Conservation (phyloP, 2,113 vertebrate species). For the Eurypyga helias region DNA sequence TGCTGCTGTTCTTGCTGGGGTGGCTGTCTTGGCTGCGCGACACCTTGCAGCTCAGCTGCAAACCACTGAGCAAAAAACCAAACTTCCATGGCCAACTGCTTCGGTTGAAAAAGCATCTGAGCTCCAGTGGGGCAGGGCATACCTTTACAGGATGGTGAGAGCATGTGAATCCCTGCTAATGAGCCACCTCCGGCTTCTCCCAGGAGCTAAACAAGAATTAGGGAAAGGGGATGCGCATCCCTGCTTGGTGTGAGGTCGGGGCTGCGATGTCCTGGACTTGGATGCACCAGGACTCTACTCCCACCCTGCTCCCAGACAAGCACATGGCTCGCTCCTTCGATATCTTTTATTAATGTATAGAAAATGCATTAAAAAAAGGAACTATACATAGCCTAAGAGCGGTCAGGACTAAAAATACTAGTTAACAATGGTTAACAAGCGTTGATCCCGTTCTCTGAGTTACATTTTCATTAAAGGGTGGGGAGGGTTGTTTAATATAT, state of each 20-base stretch:
- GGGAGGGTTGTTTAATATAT: conserved; percentile 53
- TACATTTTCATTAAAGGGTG: conserved; percentile 55
- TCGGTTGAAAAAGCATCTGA: neutral
- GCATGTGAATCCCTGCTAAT: rapidly evolving
- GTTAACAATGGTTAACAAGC: conserved; percentile 90
- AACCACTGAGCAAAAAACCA: rapidly evolving
- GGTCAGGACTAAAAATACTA: conserved; percentile 91
- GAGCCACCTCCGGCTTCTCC: neutral
- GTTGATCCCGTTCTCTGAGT: conserved; percentile 80
- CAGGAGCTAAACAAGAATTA: neutral
- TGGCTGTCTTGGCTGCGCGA: neutral
- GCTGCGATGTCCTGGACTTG: neutral
- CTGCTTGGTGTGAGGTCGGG: rapidly evolving
- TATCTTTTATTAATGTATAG: conserved; percentile 99
- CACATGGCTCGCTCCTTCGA: conserved; percentile 67
- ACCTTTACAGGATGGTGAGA: neutral
- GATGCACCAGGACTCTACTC: rapidly evolving
- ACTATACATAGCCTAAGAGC: conserved; percentile 92
- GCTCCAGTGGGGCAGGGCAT: neutral
- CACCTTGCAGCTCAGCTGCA: neutral
- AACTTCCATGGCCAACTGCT: neutral
- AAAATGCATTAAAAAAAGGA: conserved; percentile 99
- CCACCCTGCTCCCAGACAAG: neutral
- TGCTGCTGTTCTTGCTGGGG: neutral
- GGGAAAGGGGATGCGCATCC: rapidly evolving